Conservation (phyloP, 2,888 invertebrate genomes). For the Pyralis farinalis region DNA sequence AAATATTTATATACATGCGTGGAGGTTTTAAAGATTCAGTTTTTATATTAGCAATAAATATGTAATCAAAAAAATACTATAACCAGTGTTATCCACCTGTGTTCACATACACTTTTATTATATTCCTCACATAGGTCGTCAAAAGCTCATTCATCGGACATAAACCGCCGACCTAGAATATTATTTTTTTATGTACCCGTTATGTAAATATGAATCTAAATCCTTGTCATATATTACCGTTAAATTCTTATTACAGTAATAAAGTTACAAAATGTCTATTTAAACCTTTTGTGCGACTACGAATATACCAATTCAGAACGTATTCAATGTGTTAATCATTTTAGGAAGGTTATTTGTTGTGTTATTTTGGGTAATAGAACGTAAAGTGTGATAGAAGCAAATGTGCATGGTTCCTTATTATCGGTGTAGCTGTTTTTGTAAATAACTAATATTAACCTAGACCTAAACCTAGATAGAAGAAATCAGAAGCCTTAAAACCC, state of each 20-base stretch:
- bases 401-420: not conserved
- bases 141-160: conserved; percentile 18
- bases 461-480: no score
- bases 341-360: conserved; percentile 4
- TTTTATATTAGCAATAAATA: not conserved
- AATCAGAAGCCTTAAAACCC: no score
- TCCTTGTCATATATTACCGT: conserved; percentile 5
- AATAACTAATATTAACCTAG: no score
- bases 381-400: not conserved
- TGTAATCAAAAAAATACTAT: not conserved
- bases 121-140: conserved; percentile 16
- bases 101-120: conserved; percentile 11
- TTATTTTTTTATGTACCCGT: conserved; percentile 17
- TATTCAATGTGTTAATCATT: not conserved
- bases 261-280: conserved; percentile 2
- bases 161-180: conserved; percentile 17
- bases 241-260: not conserved
- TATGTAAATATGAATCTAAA: conserved; percentile 14
- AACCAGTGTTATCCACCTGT: conserved; percentile 4
- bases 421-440: not conserved
- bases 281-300: conserved; percentile 3
- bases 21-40: no score
- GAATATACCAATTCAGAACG: not conserved
- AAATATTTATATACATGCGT: no score
- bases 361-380: not conserved